Base-by-base conservation (phyloP, 2,797 vertebrate genomes). In the Linurgus olivaceus region DNA sequence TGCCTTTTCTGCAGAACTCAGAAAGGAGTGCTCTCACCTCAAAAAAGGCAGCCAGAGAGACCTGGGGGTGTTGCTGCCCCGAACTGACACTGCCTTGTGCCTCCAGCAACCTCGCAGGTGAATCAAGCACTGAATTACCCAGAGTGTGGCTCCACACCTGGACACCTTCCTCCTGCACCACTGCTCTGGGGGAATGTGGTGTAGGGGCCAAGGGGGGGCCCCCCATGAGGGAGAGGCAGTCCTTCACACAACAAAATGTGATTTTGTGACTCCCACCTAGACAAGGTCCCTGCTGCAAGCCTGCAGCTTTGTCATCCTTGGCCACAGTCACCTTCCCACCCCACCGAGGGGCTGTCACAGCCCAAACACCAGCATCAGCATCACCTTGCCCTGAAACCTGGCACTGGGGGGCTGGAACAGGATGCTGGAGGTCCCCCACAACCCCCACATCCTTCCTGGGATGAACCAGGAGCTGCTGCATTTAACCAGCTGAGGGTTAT, bases 161-260 rank as follows among this genome's bases (percentile, higher is more conserved):
- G 31, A 35, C 38, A 35, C 33, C 28, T 62, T 25, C 42, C 11
- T 66, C 35, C 65, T 40, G 24, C 11, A 10, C n/a, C 3, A 1
- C 79, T 35, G 37, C 17, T n/a, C 7, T 0, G 0, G 24, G 26
- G 38, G 4, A 58, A 33, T 4, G 48, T 3, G 4, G 17, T 38
- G 9, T 33, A 45, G 45, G 29, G 24, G 7, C 5, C 44, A 40
- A 33, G 38, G 28, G 44, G 8, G 19, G 3, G 3, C 4, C 11
- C 35, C 35, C 19, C 15, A 29, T 6, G 29, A 52, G 44, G 63
- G 33, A 86, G 61, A 47, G 52, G 12, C 50, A 50, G 35, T 37
- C 40, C n/a, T 73, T 68, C 40, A 29, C 28, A 29, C 26, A 23
- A 21, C 7, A 1, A 17, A 72, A 29, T 0, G 3, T 18, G 12